Base-by-base conservation (phyloP, 1,140 invertebrate genomes). In the Plutomurus gul region DNA sequence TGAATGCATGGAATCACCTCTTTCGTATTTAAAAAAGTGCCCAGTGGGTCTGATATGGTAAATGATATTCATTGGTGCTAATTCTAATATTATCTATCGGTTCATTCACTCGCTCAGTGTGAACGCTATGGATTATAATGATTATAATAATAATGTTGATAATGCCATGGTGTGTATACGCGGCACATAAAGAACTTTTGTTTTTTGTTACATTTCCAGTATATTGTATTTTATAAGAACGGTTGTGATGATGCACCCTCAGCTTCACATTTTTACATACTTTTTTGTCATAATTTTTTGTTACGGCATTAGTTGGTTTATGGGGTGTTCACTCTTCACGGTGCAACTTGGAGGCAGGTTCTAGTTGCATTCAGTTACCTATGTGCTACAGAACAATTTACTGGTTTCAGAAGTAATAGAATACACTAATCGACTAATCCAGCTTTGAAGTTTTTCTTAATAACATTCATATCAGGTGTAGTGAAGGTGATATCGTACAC, bases 181-280 rank as follows among this genome's bases (percentile, higher is more conserved):
- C n/a, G n/a, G 56, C 56, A 65, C 56, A 65, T 22, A 51, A 51
- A 22, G 30, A 65, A 65, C 56, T 65, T 25, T 65, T 33, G 27
- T 65, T 65, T 65, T 65, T 65, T 65, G 56, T n/a, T 65, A 25
- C 56, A n/a, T 36, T 65, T 33, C 56, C 30, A 65, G n/a, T 27
- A 33, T 27, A 33, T n/a, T n/a, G n/a, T n/a, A n/a, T n/a, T n/a
- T n/a, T n/a, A n/a, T n/a, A n/a, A 13, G 27, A 25, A 65, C 18
- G 56, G 30, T 65, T 25, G 56, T 65, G 56, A 65, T 65, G 56
- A 65, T 65, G 56, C 30, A 65, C 56, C 56, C 56, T 33, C 36
- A 65, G 56, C 16, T 65, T 65, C 36, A 65, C 56, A 65, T 65
- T 65, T 65, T 65, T 65, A 65, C 56, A 65, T 65, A 33, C 56